phyloP scores from a whole-genome alignment of 2,888 invertebrate genomes.

The Panzeria rudis region DNA sequence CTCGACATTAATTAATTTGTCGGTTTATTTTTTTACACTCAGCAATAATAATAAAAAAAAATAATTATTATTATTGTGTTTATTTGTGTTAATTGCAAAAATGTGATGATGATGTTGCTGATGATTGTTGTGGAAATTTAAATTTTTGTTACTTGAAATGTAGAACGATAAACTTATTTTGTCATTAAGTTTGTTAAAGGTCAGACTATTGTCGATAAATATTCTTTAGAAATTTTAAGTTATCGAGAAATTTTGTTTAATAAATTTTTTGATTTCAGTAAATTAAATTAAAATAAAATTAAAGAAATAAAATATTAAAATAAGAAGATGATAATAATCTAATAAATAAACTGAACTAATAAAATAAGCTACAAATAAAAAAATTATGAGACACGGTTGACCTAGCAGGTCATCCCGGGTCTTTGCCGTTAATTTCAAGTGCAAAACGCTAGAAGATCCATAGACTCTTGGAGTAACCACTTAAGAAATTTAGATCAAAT shows the following conservation, averaged over 20 bases:
- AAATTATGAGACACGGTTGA: too few species aligned
- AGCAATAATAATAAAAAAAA: neutral
- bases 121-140: neutral
- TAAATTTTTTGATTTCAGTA: too few species aligned
- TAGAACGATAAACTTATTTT: neutral
- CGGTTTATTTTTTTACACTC: neutral
- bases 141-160: neutral
- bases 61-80: neutral
- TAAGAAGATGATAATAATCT: too few species aligned
- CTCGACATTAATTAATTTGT: conserved; percentile 1
- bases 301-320: neutral
- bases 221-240: neutral
- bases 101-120: neutral
- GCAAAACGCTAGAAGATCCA: too few species aligned
- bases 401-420: too few species aligned
- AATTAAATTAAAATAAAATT: neutral
- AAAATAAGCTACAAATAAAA: too few species aligned
- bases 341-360: too few species aligned
- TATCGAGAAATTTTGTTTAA: neutral
- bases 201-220: neutral
- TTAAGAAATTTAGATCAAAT: too few species aligned
- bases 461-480: too few species aligned
- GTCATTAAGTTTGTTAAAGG: neutral
- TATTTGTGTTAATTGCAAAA: neutral
- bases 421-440: too few species aligned